Evolutionary conservation across 2,797 vertebrate genomes (phyloP).

Genomic region (Melanotaenia maccullochi): DNA sequence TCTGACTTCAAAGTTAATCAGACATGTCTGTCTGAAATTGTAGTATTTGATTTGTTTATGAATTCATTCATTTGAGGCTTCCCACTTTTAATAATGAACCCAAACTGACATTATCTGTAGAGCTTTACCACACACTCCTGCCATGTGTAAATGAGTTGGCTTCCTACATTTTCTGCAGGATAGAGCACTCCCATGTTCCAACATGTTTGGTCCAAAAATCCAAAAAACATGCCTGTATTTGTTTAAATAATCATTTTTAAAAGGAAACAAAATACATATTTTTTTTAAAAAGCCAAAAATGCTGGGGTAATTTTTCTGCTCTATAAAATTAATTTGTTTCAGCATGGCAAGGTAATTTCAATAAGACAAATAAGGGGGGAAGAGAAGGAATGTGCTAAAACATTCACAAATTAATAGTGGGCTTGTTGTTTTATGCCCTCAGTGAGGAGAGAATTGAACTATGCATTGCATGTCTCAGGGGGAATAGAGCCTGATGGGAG

Average conservation of each 20-base stretch:
- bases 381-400: slow-evolving; percentile 46
- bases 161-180: slow-evolving; percentile 45
- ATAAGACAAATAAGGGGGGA: not conserved
- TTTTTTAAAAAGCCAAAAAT: not conserved
- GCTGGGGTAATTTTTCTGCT: not conserved
- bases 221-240: slow-evolving; percentile 43
- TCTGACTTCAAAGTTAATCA: slow-evolving; percentile 37
- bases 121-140: slow-evolving; percentile 23
- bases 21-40: slow-evolving; percentile 54
- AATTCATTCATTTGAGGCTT: slow-evolving; percentile 34
- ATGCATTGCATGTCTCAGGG: slow-evolving; percentile 41
- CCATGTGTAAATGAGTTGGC: slow-evolving; percentile 34
- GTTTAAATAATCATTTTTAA: slow-evolving; percentile 38
- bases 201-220: slow-evolving; percentile 45
- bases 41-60: slow-evolving; percentile 74
- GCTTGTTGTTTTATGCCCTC: slow-evolving; percentile 67
- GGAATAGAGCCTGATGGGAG: slow-evolving; percentile 34
- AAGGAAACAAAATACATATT: not conserved
- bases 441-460: slow-evolving; percentile 54
- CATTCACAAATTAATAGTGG: slow-evolving; percentile 59
- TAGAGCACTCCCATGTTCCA: slow-evolving; percentile 50
- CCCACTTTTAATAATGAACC: slow-evolving; percentile 23
- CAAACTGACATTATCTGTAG: slow-evolving; percentile 2
- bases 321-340: not conserved
- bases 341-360: not conserved